A percentile compares a stretch with the other conserved stretches of the same genome.
Evolutionary conservation across 2,113 vertebrate genomes (phyloP).

Genomic region (Lipophrys pholis): DNA sequence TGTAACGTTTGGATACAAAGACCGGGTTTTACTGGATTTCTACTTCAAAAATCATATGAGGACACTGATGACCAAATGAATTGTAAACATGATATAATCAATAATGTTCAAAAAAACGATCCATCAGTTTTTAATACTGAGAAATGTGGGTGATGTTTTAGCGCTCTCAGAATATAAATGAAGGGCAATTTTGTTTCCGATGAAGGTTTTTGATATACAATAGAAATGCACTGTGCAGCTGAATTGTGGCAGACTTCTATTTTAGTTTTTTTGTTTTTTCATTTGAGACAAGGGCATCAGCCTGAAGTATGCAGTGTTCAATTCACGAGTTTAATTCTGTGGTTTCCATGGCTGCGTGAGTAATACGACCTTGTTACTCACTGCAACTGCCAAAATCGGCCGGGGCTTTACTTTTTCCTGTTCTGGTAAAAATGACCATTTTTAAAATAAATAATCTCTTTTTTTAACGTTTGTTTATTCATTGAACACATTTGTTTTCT

Average conservation of each 20-base stretch:
- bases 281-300: background rate
- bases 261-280: background rate
- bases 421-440: conserved; percentile 52
- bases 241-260: conserved; percentile 10
- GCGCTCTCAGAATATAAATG: background rate
- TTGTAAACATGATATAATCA: conserved; percentile 20
- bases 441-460: conserved; percentile 67
- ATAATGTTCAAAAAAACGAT: conserved; percentile 19
- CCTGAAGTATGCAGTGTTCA: background rate
- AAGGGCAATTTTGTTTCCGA: conserved; percentile 10
- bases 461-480: conserved; percentile 26
- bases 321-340: background rate
- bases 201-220: conserved; percentile 5
- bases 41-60: background rate
- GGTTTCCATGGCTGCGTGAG: conserved; percentile 22
- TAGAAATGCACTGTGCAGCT: conserved; percentile 16
- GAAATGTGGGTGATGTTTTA: conserved; percentile 19
- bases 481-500: conserved; percentile 12
- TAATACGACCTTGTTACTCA: conserved; percentile 30
- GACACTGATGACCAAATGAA: conserved; percentile 50
- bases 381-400: conserved; percentile 52
- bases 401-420: conserved; percentile 42
- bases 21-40: conserved; percentile 20
- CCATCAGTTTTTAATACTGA: conserved; percentile 18
- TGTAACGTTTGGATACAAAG: conserved; percentile 38